Evolutionary conservation across 2,888 invertebrate species (phyloP).

Genomic region (Spodoptera littoralis): DNA sequence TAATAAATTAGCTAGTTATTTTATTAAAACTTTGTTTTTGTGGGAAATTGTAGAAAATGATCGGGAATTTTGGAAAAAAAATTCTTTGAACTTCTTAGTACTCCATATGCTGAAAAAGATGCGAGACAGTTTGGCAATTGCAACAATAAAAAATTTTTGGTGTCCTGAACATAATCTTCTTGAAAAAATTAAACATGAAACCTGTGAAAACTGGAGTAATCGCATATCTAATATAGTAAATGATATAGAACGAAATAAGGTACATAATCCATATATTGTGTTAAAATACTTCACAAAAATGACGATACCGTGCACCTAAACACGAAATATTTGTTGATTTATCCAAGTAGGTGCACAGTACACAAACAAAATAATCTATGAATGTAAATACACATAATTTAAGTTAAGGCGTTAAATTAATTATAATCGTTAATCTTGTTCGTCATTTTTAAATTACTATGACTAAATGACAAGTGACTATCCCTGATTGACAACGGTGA

Average conservation of each 20-base stretch:
- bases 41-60: slow-evolving; percentile 66
- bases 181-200: slow-evolving; percentile 67
- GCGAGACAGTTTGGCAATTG: slow-evolving; percentile 60
- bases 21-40: slow-evolving; percentile 76
- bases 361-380: no score
- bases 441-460: no score
- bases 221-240: slow-evolving; percentile 66
- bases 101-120: slow-evolving; percentile 72
- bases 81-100: slow-evolving; percentile 67
- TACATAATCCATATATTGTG: slow-evolving; percentile 57
- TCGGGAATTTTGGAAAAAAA: slow-evolving; percentile 68
- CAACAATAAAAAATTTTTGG: slow-evolving; percentile 72
- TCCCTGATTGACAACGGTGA: no score
- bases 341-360: no score
- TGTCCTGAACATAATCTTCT: slow-evolving; percentile 71
- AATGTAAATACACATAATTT: no score
- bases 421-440: no score
- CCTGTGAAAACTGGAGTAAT: slow-evolving; percentile 71
- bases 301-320: no score
- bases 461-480: no score
- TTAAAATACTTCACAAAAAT: slow-evolving; percentile 59
- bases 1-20: slow-evolving; percentile 74
- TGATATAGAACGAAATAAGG: slow-evolving; percentile 63
- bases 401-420: no score
- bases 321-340: no score